These are phyloP conservation scores for Athene noctua DNA, from an alignment of 2,113 vertebrate species.

Conservation along the genomic window DNA sequence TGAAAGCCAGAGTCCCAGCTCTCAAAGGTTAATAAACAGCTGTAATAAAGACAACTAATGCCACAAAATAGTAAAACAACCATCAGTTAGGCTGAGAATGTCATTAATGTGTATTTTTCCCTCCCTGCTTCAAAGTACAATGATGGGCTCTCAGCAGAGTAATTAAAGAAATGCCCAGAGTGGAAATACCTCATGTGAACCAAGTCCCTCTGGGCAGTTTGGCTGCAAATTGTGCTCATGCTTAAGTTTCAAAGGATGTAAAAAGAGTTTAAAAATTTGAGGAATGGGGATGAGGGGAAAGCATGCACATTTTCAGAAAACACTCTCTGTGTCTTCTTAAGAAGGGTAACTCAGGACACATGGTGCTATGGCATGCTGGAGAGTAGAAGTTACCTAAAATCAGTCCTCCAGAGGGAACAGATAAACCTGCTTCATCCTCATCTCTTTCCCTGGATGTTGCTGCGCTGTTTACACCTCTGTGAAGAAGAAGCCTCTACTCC, in stretches of 20 bases:
- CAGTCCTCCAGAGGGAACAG: background rate
- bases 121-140: background rate
- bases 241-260: background rate
- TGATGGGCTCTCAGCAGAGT: background rate
- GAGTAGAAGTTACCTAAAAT: background rate
- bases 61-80: background rate
- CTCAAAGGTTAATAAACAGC: background rate
- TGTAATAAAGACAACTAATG: background rate
- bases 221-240: background rate
- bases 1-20: background rate
- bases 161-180: background rate
- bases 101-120: conserved; percentile 4
- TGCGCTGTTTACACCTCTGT: background rate
- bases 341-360: background rate
- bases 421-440: background rate
- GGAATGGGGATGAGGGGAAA: background rate
- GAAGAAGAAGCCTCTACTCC: background rate
- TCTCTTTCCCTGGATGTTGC: background rate
- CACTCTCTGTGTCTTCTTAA: background rate
- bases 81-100: background rate
- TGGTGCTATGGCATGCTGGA: background rate
- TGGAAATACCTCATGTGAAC: background rate
- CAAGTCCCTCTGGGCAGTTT: background rate
- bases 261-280: background rate
- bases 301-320: background rate